A percentile compares a stretch with the other conserved stretches of the same genome.
These are phyloP conservation scores for Agrilus mali DNA, from an alignment of 2,888 invertebrate species.

Conservation along the genomic window DNA sequence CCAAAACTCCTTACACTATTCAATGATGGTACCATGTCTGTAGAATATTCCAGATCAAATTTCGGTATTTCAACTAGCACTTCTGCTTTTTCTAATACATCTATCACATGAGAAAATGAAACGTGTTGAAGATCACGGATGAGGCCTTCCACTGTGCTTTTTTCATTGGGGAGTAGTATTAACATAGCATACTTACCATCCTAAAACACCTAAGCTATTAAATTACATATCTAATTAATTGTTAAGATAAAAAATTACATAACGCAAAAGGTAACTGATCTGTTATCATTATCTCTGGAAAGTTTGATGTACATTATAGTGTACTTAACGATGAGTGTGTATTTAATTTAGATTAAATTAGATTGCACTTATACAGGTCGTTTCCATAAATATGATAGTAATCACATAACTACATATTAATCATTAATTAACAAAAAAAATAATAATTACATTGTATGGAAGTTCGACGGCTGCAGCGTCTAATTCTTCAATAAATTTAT, in stretches of 20 bases:
- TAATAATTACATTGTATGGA: constrained; percentile 67
- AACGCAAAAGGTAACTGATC: no score
- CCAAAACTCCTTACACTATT: constrained; percentile 34
- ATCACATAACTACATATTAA: no score
- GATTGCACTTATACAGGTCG: no score
- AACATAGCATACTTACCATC: constrained; percentile 49
- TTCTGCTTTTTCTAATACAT: constrained; percentile 36
- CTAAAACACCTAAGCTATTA: constrained; percentile 29
- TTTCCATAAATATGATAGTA: no score
- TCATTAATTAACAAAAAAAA: no score
- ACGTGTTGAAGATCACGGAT: constrained; percentile 44
- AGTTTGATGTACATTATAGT: no score
- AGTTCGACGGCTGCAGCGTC: constrained; percentile 57
- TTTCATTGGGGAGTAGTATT: constrained; percentile 43
- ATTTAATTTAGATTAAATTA: no score
- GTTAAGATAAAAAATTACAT: no score
- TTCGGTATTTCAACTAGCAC: constrained; percentile 45
- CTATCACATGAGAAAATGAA: constrained; percentile 37
- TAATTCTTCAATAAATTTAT: constrained; percentile 45
- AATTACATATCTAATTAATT: no score
- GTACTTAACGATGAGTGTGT: no score
- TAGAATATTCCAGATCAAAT: constrained; percentile 45
- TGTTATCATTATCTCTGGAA: no score
- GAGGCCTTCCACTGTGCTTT: constrained; percentile 37
- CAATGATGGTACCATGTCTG: constrained; percentile 38